Evolutionary conservation across 1,140 invertebrate species (phyloP).

Genomic region (Araneus ventricosus): DNA sequence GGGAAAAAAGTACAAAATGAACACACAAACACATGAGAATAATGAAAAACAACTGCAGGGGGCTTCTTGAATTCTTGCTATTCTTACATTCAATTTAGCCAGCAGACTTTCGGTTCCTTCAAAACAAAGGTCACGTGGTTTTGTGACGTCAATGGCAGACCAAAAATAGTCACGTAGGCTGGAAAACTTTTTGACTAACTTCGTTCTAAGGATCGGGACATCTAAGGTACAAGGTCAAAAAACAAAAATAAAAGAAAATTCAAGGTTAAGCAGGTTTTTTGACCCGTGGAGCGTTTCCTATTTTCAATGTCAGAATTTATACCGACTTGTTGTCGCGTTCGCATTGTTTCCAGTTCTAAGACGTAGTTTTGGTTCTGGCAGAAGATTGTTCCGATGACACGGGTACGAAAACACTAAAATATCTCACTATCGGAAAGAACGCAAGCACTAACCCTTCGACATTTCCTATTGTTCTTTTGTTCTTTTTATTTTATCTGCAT

Average conservation of each 20-base stretch:
- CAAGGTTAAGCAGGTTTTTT: conserved; percentile 17
- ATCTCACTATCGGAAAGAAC: too few relatives aligned
- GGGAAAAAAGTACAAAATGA: neutral
- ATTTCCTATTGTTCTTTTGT: too few relatives aligned
- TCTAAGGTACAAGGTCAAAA: neutral
- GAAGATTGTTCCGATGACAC: neutral
- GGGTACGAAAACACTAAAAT: neutral
- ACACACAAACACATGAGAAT: too few relatives aligned
- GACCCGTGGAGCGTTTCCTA: neutral
- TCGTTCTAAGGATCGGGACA: neutral
- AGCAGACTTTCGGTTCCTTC: neutral
- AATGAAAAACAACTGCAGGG: neutral
- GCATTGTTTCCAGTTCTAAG: neutral
- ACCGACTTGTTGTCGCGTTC: neutral
- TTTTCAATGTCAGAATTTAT: neutral
- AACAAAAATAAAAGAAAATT: neutral
- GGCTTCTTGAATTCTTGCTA: neutral
- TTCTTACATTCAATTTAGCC: neutral
- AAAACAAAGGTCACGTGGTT: neutral
- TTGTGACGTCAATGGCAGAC: neutral
- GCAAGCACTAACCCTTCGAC: too few relatives aligned
- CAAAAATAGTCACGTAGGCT: neutral
- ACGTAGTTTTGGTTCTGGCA: conserved; percentile 4
- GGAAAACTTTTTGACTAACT: neutral
- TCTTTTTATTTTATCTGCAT: too few relatives aligned